Evolutionary conservation across 2,113 vertebrate species (phyloP), one percentile per base, ranked within the genome.

Genomic region (Barnardius zonarius): DNA sequence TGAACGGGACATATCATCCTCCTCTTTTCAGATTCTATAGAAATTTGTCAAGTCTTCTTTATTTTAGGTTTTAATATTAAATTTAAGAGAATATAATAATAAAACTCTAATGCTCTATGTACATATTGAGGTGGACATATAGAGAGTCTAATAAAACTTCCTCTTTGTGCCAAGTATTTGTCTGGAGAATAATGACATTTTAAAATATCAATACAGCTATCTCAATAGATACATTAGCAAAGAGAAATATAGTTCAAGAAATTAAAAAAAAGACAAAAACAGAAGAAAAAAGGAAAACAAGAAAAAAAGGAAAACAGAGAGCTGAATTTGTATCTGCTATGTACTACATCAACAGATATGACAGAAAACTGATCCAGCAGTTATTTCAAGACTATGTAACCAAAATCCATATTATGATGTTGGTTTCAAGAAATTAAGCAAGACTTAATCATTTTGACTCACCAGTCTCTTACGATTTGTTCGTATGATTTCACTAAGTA

Each of bases 401-500:
- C 75, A 57, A 94, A 95, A 97, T 95, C 30, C 16, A 2, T 80
- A 77, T 82, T 76, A 75, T 39, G 46, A 88, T 96, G 48, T 72
- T 88, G 67, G 54, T 88, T 96, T 94, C 84, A 83, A 92, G 43
- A 92, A 97, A 95, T 93, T 97, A 92, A 92, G 83, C 0, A 1
- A 96, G 24, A 13, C 31, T 94, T 92, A 95, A 96, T 93, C 12
- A 83, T 95, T 95, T 95, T 89, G 92, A 75, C 87, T 95, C 70
- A 91, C 59, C 41, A 92, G 62, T 92, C 79, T 93, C 84, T 80
- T 70, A 90, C 81, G 82, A 95, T 95, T 90, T 94, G 55, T 95
- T 93, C 73, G 24, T 92, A 82, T 85, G 84, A 88, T 95, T 93
- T 93, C 88, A 94, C 86, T 94, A 91, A 93, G 80, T 88, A 96